A percentile compares a stretch with the other conserved stretches of the same genome.
phyloP scores from a whole-genome alignment of 2,888 invertebrate genomes.

The Diogma glabrata region DNA sequence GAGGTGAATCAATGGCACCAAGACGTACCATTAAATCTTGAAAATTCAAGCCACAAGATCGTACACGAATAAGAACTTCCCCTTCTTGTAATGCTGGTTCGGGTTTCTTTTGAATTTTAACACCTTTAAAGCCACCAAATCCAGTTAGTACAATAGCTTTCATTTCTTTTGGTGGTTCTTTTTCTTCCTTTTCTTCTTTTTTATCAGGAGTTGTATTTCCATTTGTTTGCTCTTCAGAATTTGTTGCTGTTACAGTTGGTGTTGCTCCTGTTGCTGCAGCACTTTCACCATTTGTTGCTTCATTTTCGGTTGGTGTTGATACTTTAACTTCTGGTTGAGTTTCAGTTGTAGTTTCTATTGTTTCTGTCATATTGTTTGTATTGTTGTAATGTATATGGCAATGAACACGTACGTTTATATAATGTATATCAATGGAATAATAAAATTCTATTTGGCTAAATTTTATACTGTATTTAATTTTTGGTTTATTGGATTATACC shows the following conservation, averaged over 20 bases:
- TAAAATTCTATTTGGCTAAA: too few relatives aligned
- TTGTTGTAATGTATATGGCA: not conserved
- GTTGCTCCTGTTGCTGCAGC: not conserved
- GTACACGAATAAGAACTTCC: constrained; percentile 71
- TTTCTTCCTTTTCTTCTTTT: constrained; percentile 41
- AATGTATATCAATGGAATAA: too few relatives aligned
- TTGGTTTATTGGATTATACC: too few relatives aligned
- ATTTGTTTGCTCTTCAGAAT: constrained; percentile 8
- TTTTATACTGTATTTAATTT: too few relatives aligned
- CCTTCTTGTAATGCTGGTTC: constrained; percentile 60
- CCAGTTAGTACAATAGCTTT: constrained; percentile 72
- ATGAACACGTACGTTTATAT: not conserved
- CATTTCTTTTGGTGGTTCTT: constrained; percentile 67
- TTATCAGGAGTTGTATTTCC: constrained; percentile 29
- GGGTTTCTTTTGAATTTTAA: constrained; percentile 70
- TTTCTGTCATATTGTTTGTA: constrained; percentile 4
- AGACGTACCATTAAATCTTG: constrained; percentile 81
- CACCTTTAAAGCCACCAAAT: constrained; percentile 75
- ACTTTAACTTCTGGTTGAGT: constrained; percentile 1
- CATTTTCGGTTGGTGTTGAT: not conserved
- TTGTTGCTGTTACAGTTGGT: not conserved
- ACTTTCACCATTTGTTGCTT: constrained; percentile 1
- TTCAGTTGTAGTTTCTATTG: not conserved
- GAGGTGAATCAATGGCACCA: constrained; percentile 74
- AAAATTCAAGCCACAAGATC: constrained; percentile 81